Conservation (phyloP, 2,113 vertebrate species). For the Coreoperca whiteheadi region DNA sequence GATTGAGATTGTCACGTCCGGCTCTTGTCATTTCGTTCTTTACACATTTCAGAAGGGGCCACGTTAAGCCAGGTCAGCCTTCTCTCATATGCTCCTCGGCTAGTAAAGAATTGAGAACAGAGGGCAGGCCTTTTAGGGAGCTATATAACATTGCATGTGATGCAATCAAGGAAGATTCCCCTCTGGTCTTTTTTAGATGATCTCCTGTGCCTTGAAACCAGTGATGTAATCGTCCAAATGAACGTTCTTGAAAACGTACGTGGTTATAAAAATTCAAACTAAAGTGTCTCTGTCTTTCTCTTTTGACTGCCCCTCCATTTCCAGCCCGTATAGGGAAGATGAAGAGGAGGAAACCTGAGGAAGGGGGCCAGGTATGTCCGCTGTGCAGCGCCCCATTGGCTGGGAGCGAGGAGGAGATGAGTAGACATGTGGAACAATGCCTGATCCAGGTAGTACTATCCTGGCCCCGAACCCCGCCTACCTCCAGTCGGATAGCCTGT, state of each 20-base stretch:
- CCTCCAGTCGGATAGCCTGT: conserved; percentile 72
- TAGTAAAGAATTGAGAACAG: background rate
- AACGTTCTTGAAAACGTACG: background rate
- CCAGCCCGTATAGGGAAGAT: conserved; percentile 99
- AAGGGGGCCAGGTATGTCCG: conserved; percentile 99
- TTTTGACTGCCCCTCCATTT: background rate
- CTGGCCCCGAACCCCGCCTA: conserved; percentile 68
- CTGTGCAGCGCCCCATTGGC: conserved; percentile 97
- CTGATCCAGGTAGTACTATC: conserved; percentile 95
- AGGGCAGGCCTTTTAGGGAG: background rate
- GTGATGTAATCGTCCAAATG: background rate
- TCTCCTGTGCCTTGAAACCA: conserved; percentile 15
- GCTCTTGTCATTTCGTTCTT: conserved; percentile 13
- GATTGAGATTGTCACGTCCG: conserved; percentile 12
- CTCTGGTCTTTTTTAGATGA: background rate
- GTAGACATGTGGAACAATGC: conserved; percentile 99
- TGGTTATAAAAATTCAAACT: background rate
- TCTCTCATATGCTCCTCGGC: background rate
- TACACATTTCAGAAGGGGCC: background rate
- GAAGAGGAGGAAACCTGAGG: conserved; percentile 99
- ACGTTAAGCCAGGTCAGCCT: conserved; percentile 12
- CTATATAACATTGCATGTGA: background rate
- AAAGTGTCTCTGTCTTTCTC: conserved; percentile 16
- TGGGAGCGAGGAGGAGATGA: conserved; percentile 99
- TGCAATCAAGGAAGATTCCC: background rate